A percentile compares a stretch with the other conserved stretches of the same genome.
phyloP scores from a whole-genome alignment of 2,113 vertebrate genomes.

The Tympanuchus pallidicinctus region DNA sequence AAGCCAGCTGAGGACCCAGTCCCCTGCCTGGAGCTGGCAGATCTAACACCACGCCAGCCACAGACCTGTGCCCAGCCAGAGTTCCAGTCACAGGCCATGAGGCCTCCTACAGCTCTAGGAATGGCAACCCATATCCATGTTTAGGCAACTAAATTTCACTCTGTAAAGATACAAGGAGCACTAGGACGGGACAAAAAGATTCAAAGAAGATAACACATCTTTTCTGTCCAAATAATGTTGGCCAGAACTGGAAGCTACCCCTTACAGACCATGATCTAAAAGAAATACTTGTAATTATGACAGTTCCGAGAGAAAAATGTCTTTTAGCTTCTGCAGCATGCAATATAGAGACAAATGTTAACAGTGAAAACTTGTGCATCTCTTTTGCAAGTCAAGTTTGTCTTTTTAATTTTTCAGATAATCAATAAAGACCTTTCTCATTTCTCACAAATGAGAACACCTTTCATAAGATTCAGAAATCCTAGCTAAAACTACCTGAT shows the following conservation, averaged over 20 bases:
- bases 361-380: not conserved
- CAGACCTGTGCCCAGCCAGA: not conserved
- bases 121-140: not conserved
- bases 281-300: not conserved
- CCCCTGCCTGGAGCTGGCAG: not conserved
- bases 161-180: not conserved
- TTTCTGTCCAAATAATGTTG: not conserved
- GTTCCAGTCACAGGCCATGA: not conserved
- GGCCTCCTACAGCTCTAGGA: not conserved
- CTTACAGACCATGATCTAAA: not conserved
- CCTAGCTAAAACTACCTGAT: not conserved
- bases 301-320: not conserved
- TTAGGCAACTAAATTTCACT: not conserved
- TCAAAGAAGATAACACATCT: not conserved
- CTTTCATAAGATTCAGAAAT: not conserved
- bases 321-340: not conserved
- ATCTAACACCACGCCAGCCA: not conserved
- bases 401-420: not conserved
- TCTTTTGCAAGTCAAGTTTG: not conserved
- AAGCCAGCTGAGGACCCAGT: not conserved
- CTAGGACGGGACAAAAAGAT: not conserved
- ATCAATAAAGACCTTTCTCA: not conserved
- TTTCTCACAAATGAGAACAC: not conserved
- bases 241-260: not conserved
- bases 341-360: not conserved